phyloP scores from a whole-genome alignment of 2,797 vertebrate genomes.

The Tachyglossus aculeatus region DNA sequence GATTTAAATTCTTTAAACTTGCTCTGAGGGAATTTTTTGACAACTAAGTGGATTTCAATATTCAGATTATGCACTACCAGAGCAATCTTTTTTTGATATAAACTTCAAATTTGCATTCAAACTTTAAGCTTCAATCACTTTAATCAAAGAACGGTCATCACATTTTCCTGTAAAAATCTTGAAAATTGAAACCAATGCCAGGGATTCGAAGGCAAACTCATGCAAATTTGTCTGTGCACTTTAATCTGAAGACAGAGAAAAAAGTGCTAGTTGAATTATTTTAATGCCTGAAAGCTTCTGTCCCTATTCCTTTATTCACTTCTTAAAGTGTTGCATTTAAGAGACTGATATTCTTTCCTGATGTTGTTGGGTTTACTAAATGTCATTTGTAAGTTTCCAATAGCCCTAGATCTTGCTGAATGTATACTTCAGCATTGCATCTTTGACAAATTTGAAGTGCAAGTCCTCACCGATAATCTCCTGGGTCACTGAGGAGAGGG shows the following conservation, averaged over 20 bases:
- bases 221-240: background rate
- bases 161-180: conserved; percentile 31
- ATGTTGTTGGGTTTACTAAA: background rate
- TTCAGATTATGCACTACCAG: background rate
- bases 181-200: background rate
- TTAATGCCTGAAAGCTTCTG: fast-evolving
- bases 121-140: background rate
- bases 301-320: background rate
- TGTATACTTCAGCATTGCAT: background rate
- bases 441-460: background rate
- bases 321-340: background rate
- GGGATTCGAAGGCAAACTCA: background rate
- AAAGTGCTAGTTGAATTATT: background rate
- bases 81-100: background rate
- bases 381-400: background rate
- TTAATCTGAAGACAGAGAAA: background rate
- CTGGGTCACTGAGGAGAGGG: background rate
- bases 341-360: background rate
- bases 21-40: background rate
- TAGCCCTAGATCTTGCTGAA: fast-evolving
- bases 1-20: background rate
- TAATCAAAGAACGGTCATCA: conserved; percentile 21
- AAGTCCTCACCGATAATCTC: background rate
- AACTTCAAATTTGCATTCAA: conserved; percentile 6
- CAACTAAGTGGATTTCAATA: background rate